Evolutionary conservation across 2,888 invertebrate genomes (phyloP).

Genomic region (Furcula furcula): DNA sequence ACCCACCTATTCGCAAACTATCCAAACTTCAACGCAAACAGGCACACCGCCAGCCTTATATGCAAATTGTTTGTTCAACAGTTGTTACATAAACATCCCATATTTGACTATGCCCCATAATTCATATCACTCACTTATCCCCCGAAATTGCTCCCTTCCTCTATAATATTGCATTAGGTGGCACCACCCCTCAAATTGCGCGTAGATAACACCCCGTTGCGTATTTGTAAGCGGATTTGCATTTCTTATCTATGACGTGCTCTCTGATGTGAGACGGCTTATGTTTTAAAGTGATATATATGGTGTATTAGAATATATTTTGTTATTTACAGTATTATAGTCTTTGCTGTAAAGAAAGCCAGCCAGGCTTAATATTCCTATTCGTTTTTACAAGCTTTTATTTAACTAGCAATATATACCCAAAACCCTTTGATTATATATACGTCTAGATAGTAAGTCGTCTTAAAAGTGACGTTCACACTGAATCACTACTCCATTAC

Average conservation of each 20-base stretch:
- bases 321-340: too few relatives aligned
- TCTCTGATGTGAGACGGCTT: slow-evolving; percentile 31
- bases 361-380: too few relatives aligned
- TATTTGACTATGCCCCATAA: slow-evolving; percentile 20
- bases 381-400: too few relatives aligned
- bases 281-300: neutral
- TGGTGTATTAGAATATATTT: too few relatives aligned
- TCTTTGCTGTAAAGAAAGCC: too few relatives aligned
- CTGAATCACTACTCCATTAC: too few relatives aligned
- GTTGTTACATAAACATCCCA: slow-evolving; percentile 2
- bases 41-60: neutral
- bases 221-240: slow-evolving; percentile 50
- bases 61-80: neutral
- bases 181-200: slow-evolving; percentile 48
- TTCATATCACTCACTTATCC: slow-evolving; percentile 35
- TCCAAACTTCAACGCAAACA: neutral
- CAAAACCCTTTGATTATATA: too few relatives aligned
- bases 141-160: slow-evolving; percentile 38
- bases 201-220: slow-evolving; percentile 41
- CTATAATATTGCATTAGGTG: slow-evolving; percentile 39
- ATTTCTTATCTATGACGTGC: slow-evolving; percentile 46
- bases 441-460: too few relatives aligned
- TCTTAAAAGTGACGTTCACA: too few relatives aligned
- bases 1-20: neutral
- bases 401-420: too few relatives aligned